Base-by-base conservation (phyloP, 2,113 vertebrate genomes). In the Vidua chalybeata region DNA sequence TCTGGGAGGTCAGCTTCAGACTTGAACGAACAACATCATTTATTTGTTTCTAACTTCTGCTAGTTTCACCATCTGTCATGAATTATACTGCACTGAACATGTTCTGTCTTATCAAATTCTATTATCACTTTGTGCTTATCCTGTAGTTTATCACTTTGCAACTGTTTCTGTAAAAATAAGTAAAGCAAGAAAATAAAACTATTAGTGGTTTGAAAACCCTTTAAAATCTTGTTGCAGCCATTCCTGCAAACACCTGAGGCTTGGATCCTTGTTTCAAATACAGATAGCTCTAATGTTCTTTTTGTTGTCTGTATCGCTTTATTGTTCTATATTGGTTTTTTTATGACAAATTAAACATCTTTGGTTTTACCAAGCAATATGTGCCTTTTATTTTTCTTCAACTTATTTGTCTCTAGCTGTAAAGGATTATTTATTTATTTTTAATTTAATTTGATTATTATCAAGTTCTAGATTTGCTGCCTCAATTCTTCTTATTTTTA, bases 51-150 rank as follows among this genome's bases (percentile, higher is more conserved):
- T 35, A 89, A 62, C 35, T 94, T 87, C 39, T 71, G 19, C 19
- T 94, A 35, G 64, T 95, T 90, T 87, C 20, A 61, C 39, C 88
- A 87, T 87, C 83, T 94, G 88, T 37, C 16, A 46, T 87, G 93
- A 90, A 61, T 52, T 84, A 73, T 39, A 26, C 46, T 62, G 22
- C 31, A 61, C 45, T 61, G 64, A 84, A 75, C 49, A 31, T 54
- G 45, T 93, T 92, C 66, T 89, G 17, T 90, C 84, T 94, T 95
- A 96, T 92, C 93, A 93, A 80, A 97, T 82, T 89, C 83, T 59
- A 82, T 94, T 90, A 94, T 89, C 84, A 51, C 55, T 94, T 92
- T 69, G 80, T 54, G 55, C 64, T 94, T 96, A 94, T 92, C 84
- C 6, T 85, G 61, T 52, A 83, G 46, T 89, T 78, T 67, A 96